Conservation (phyloP, 2,797 vertebrate species). For the Phalloptychus januarius region DNA sequence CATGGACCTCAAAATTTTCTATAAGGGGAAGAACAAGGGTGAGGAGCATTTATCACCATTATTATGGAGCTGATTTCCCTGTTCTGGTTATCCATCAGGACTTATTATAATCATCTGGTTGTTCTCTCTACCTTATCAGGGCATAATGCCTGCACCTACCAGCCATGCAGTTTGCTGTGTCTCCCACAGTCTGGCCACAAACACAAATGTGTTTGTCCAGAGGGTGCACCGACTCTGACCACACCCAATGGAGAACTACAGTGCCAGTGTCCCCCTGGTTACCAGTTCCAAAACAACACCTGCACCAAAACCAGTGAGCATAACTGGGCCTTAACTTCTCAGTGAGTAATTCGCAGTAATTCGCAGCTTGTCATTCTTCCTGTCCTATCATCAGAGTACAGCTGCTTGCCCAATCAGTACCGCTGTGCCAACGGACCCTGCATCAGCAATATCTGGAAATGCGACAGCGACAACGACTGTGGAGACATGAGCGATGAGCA, state of each 20-base stretch:
- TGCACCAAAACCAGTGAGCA: conserved; percentile 88
- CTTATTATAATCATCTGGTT: neutral
- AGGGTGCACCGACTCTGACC: conserved; percentile 80
- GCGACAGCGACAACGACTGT: conserved; percentile 96
- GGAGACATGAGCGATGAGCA: conserved; percentile 98
- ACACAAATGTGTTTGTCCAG: conserved; percentile 90
- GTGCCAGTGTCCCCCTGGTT: conserved; percentile 90
- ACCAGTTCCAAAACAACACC: conserved; percentile 83
- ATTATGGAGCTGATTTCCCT: neutral
- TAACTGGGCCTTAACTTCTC: neutral
- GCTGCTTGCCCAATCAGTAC: conserved; percentile 93
- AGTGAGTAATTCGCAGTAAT: neutral
- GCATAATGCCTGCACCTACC: conserved; percentile 86
- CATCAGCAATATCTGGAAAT: conserved; percentile 98
- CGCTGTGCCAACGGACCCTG: conserved; percentile 94
- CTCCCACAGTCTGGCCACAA: conserved; percentile 87
- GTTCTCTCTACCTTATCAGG: conserved; percentile 71
- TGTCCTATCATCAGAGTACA: conserved; percentile 81
- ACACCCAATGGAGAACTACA: conserved; percentile 84
- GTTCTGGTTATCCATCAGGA: neutral
- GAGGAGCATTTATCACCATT: conserved; percentile 17
- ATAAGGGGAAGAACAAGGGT: conserved; percentile 92
- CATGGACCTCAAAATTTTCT: conserved; percentile 99
- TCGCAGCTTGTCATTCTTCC: neutral
- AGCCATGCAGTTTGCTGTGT: conserved; percentile 92